Evolutionary conservation across 2,888 invertebrate genomes (phyloP).

Genomic region (Amiota minor): DNA sequence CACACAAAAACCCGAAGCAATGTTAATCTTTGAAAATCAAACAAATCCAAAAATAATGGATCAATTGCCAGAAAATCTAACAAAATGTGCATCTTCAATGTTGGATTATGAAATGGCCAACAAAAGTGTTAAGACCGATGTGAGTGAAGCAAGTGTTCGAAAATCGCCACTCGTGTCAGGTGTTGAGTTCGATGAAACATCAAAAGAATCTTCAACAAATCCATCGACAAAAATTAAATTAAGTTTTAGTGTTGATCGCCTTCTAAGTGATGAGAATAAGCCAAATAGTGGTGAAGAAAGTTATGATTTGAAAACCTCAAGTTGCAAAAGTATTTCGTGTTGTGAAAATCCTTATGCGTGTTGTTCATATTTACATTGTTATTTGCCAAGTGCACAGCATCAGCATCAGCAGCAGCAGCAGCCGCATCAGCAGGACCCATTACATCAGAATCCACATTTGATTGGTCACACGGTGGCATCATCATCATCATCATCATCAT

Average conservation of each 20-base stretch:
- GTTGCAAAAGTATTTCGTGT: conserved; percentile 41
- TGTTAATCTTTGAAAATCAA: conserved; percentile 20
- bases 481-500: background rate
- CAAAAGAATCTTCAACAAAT: conserved; percentile 15
- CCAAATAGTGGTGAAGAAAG: conserved; percentile 30
- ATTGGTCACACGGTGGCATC: background rate
- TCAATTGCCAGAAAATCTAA: conserved; percentile 45
- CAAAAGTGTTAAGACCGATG: background rate
- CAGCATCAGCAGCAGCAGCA: no score
- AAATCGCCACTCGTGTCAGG: no score
- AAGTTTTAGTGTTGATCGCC: conserved; percentile 72
- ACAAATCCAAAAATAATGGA: conserved; percentile 36
- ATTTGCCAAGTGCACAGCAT: conserved; percentile 42
- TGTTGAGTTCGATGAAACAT: no score
- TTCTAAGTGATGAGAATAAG: conserved; percentile 56
- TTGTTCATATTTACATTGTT: conserved; percentile 60
- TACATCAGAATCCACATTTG: background rate
- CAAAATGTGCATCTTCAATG: conserved; percentile 25
- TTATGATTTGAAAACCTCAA: conserved; percentile 23
- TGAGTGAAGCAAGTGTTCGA: no score
- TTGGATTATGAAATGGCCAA: conserved; percentile 34
- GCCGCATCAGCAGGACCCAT: background rate
- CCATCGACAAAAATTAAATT: conserved; percentile 67
- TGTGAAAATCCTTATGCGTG: conserved; percentile 60
- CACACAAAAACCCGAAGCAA: background rate